Percentiles rank a stretch among this genome's conserved stretches.
phyloP scores from a whole-genome alignment of 2,888 invertebrate genomes.

The Drosophila paranaensis region DNA sequence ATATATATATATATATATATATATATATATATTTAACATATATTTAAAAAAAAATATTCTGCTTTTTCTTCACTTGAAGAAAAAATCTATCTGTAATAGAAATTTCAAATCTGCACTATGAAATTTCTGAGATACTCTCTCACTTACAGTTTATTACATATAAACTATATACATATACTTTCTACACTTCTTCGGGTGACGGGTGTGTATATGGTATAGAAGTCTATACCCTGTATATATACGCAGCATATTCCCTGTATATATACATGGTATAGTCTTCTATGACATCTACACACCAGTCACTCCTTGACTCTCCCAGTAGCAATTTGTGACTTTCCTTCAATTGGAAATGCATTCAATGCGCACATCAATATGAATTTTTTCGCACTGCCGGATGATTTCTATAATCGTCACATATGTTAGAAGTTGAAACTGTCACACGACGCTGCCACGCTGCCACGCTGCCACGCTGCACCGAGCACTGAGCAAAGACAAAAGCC shows the following conservation, averaged over 20 bases:
- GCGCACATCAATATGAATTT: slow-evolving; percentile 11
- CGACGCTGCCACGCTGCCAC: too few relatives aligned
- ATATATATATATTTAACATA: too few relatives aligned
- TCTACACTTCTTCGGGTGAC: too few relatives aligned
- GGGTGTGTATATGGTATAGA: too few relatives aligned
- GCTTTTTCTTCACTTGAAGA: background rate
- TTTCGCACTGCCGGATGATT: slow-evolving; percentile 14
- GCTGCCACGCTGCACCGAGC: background rate
- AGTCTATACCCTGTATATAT: too few relatives aligned
- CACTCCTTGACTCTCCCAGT: background rate
- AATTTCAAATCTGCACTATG: background rate
- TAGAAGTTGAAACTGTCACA: slow-evolving; percentile 20
- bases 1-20: too few relatives aligned
- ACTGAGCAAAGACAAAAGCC: slow-evolving; percentile 49
- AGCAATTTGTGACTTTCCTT: slow-evolving; percentile 4
- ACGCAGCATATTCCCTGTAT: too few relatives aligned
- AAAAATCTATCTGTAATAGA: background rate
- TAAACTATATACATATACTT: background rate
- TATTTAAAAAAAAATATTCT: background rate
- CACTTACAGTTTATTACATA: background rate
- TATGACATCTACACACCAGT: too few relatives aligned
- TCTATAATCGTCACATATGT: slow-evolving; percentile 37
- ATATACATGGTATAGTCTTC: too few relatives aligned
- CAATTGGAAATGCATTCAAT: slow-evolving; percentile 36
- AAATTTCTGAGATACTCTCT: background rate